Evolutionary conservation across 2,888 invertebrate genomes (phyloP), one percentile per base, ranked within the genome.

Genomic region (Tolmerus cingulatus): DNA sequence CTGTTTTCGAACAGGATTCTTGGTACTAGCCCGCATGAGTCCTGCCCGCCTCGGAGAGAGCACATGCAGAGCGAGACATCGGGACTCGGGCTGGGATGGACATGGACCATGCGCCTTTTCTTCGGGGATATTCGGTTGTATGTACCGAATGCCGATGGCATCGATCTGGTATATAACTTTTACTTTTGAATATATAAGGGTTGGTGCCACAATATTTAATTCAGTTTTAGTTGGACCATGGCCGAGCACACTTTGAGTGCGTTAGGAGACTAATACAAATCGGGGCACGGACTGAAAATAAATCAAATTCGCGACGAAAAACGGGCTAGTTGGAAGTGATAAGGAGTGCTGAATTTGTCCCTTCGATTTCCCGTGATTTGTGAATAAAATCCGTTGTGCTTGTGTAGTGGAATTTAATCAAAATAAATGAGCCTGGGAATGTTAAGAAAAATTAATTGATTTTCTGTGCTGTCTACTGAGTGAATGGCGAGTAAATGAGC

Each of bases 171-270:
- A 85, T 40, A 86, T 86, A 76, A 46, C 51, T 76, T 86, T 86
- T 74, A 74, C 76, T 76, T 86, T 74, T 46, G 40, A 81, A 77
- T 86, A 87, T 88, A 88, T 88, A 88, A 87, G 88, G 88, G 88
- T 87, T 87, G 87, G 82, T 76, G 78, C 77, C 82, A 37, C 40
- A 46, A 76, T 86, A 66, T 87, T 87, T 87, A 88, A 87, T 88
- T 88, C 87, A 88, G 88, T 88, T 81, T 87, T 84, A 87, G 87
- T 86, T 51, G 88, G 84, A 87, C 77, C 85, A 82, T 84, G 46
- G 86, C 87, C n/a, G 86, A 84, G 86, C 51, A 74, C 27, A 27
- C 27, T 74, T 40, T 46, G 37, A 43, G n/a, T 51, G 27, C 51
- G 74, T 27, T 66, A 23, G 12, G 66, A 66, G 7, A 66, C 12